A percentile compares a stretch with the other conserved stretches of the same genome.
Evolutionary conservation across 1,140 invertebrate species (phyloP).

Genomic region (Bombus cullumanus): DNA sequence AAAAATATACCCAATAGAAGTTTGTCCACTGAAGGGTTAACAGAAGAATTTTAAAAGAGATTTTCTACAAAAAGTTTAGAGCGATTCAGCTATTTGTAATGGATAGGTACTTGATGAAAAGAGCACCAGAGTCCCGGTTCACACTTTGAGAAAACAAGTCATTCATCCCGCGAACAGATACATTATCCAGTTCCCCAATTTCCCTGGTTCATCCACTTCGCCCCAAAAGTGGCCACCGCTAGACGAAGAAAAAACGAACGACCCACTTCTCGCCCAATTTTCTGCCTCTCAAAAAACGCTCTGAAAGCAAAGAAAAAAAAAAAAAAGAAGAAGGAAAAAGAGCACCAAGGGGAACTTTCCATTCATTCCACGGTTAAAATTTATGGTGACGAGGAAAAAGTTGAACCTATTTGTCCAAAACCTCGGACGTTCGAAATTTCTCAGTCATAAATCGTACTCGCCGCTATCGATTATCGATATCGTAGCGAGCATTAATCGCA

Average conservation of each 20-base stretch:
- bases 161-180: background rate
- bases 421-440: background rate
- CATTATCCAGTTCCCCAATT: conserved; percentile 2
- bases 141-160: background rate
- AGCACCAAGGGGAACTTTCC: background rate
- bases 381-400: background rate
- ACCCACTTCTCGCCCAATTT: conserved; percentile 50
- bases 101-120: background rate
- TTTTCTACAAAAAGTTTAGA: too few relatives aligned
- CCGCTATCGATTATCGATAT: conserved; percentile 23
- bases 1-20: background rate
- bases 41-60: background rate
- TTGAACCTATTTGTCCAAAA: background rate
- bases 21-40: background rate
- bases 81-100: background rate
- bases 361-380: conserved; percentile 24
- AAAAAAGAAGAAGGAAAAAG: background rate
- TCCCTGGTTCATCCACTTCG: conserved; percentile 10
- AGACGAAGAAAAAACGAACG: background rate
- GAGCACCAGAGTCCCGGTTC: background rate
- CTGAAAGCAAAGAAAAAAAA: background rate
- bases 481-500: conserved; percentile 18
- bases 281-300: conserved; percentile 14
- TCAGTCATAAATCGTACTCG: conserved; percentile 7
- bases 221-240: conserved; percentile 39